Evolutionary conservation across 2,113 vertebrate species (phyloP).

Genomic region (Mormoops blainvillei): DNA sequence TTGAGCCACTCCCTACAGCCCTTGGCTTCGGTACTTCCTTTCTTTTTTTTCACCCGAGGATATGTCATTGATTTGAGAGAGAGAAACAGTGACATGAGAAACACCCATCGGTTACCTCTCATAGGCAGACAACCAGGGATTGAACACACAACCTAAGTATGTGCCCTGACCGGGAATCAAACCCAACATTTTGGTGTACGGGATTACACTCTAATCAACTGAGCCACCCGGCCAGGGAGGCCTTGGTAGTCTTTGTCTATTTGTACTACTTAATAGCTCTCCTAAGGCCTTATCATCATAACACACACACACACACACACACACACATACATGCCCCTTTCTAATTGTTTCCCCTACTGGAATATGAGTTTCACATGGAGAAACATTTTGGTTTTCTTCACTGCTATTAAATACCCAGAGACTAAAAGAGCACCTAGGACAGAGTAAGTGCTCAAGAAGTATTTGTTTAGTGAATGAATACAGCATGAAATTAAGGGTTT

Average conservation of each 20-base stretch:
- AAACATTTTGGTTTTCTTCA: neutral
- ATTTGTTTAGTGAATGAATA: neutral
- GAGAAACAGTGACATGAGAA: too few relatives aligned
- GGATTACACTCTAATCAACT: too few relatives aligned
- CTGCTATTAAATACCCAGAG: neutral
- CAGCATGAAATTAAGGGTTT: neutral
- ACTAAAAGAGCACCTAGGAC: too few relatives aligned
- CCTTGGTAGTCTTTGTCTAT: neutral
- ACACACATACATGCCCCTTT: fast-evolving
- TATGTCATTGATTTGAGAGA: too few relatives aligned
- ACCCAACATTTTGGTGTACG: too few relatives aligned
- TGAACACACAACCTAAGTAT: too few relatives aligned
- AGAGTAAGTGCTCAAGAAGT: neutral
- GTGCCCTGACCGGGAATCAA: too few relatives aligned
- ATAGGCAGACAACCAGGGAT: too few relatives aligned
- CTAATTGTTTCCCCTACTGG: neutral
- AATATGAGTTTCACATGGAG: neutral
- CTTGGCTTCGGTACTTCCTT: neutral
- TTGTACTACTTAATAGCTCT: neutral
- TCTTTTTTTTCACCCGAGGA: too few relatives aligned
- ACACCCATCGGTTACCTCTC: too few relatives aligned
- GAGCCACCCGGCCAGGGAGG: too few relatives aligned
- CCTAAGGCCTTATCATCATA: too few relatives aligned
- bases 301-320: fast-evolving
- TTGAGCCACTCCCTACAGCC: fast-evolving